Conservation (phyloP, 1,140 invertebrate species). For the Drosophila sp. region DNA sequence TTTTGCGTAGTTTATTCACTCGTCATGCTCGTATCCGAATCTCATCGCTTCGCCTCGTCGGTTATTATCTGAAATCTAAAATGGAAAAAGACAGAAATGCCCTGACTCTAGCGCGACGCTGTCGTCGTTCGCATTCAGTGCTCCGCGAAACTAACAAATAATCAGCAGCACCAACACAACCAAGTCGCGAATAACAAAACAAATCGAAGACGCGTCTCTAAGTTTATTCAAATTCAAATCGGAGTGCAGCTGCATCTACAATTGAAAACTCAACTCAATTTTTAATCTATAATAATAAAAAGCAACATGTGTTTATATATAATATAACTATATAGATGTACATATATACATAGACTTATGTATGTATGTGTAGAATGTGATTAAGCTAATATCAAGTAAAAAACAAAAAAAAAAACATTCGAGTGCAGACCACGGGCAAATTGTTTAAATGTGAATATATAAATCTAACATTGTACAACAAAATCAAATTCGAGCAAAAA, state of each 20-base stretch:
- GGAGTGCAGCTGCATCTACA: slow-evolving; percentile 16
- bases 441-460: neutral
- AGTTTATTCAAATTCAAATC: slow-evolving; percentile 14
- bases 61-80: slow-evolving; percentile 27
- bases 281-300: slow-evolving; percentile 20
- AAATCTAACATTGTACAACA: neutral
- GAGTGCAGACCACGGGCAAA: neutral
- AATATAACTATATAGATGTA: slow-evolving; percentile 22
- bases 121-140: slow-evolving; percentile 42
- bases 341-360: slow-evolving; percentile 17
- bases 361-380: slow-evolving; percentile 29
- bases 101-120: slow-evolving; percentile 59
- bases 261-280: slow-evolving; percentile 1
- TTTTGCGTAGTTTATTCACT: slow-evolving; percentile 74
- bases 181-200: slow-evolving; percentile 28
- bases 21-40: slow-evolving; percentile 52
- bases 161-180: neutral
- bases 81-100: slow-evolving; percentile 63
- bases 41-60: slow-evolving; percentile 64
- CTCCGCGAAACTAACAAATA: slow-evolving; percentile 41
- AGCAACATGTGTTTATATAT: slow-evolving; percentile 47
- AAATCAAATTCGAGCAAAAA: slow-evolving; percentile 3
- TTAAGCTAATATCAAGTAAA: slow-evolving; percentile 19
- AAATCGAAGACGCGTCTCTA: slow-evolving; percentile 9
- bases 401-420: neutral